Conservation (phyloP, 2,797 vertebrate species). For the Sebastes hubbsi region DNA sequence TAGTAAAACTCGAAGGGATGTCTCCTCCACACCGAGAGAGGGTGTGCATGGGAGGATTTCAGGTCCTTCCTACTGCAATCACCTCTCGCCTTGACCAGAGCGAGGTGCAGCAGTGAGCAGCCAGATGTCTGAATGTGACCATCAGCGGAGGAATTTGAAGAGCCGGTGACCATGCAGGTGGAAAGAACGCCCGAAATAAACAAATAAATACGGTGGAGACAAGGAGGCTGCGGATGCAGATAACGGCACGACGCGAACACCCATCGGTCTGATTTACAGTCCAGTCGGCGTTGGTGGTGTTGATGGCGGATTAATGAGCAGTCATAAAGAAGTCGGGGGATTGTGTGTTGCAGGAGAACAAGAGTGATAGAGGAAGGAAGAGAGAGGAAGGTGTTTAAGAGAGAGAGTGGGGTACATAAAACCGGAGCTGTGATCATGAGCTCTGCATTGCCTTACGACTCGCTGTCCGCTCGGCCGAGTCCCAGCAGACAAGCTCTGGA, state of each 20-base stretch:
- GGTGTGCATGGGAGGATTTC: constrained; percentile 60
- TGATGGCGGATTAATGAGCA: constrained; percentile 74
- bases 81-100: constrained; percentile 42
- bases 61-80: constrained; percentile 38
- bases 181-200: constrained; percentile 69
- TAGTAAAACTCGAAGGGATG: constrained; percentile 27
- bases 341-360: constrained; percentile 53
- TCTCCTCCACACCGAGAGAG: constrained; percentile 71
- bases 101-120: constrained; percentile 35
- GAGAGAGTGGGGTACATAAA: constrained; percentile 74
- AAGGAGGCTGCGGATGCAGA: constrained; percentile 77
- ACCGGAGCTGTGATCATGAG: constrained; percentile 72
- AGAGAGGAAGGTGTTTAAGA: constrained; percentile 36
- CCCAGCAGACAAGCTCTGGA: constrained; percentile 72
- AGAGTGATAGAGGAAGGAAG: constrained; percentile 51
- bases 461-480: constrained; percentile 76
- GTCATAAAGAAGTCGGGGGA: constrained; percentile 74
- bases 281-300: constrained; percentile 45
- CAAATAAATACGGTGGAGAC: constrained; percentile 61
- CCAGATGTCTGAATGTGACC: constrained; percentile 45
- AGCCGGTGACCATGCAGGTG: constrained; percentile 64
- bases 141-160: constrained; percentile 40
- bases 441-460: constrained; percentile 77
- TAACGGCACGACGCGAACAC: constrained; percentile 61
- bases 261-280: constrained; percentile 78